These are phyloP conservation scores for Adelosebastes latens DNA, from an alignment of 2,797 vertebrate species.

Conservation along the genomic window DNA sequence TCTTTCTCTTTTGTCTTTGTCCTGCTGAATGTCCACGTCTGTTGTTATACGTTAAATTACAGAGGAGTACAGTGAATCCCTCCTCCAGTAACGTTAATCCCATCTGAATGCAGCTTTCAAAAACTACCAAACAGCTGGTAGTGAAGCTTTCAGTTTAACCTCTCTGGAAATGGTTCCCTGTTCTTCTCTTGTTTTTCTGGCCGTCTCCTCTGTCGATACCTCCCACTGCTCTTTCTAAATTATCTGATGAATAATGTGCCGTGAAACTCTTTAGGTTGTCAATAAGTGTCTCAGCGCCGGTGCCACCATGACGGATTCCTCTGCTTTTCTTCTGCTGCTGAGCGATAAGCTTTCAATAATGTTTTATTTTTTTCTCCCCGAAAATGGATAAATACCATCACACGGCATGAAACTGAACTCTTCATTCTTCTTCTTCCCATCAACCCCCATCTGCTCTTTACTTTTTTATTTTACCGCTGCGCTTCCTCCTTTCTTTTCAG, in stretches of 20 bases:
- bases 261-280: conserved; percentile 23
- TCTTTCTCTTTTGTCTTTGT: not conserved
- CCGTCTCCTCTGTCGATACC: conserved; percentile 5
- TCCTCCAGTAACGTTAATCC: not conserved
- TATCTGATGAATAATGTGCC: conserved; percentile 37
- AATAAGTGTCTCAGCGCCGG: conserved; percentile 12
- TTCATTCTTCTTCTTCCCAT: not conserved
- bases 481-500: not conserved
- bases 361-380: not conserved
- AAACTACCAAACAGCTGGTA: not conserved
- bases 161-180: not conserved
- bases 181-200: not conserved
- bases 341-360: conserved; percentile 12
- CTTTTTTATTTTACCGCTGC: not conserved
- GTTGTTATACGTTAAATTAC: not conserved
- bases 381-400: not conserved
- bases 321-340: not conserved
- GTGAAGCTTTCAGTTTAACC: not conserved
- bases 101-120: too few relatives aligned
- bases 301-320: conserved; percentile 21
- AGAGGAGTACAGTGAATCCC: not conserved
- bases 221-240: conserved; percentile 7
- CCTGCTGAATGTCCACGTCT: not conserved
- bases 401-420: not conserved
- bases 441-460: not conserved